Evolutionary conservation across 2,888 invertebrate genomes (phyloP).

Genomic region (Exephanes ischioxanthus): DNA sequence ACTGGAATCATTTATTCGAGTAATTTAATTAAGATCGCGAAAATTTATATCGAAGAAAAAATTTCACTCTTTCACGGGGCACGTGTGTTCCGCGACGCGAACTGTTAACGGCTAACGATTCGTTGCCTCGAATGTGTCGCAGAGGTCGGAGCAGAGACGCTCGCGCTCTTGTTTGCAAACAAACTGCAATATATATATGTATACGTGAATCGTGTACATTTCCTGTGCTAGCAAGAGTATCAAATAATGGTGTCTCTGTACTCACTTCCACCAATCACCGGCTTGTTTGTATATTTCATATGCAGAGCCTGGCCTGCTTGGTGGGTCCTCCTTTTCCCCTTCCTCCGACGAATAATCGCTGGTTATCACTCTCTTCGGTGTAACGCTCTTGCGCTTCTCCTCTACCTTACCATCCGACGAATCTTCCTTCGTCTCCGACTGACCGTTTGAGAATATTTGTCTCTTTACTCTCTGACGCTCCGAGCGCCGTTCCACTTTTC

Average conservation of each 20-base stretch:
- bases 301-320: conserved; percentile 87
- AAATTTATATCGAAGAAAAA: neutral
- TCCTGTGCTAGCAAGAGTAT: neutral
- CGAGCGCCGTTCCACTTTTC: conserved; percentile 79
- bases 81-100: neutral
- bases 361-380: conserved; percentile 75
- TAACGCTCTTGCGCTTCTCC: conserved; percentile 84
- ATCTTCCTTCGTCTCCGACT: conserved; percentile 78
- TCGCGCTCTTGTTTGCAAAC: conserved; percentile 32
- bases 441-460: conserved; percentile 79
- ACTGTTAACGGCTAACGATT: neutral
- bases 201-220: neutral
- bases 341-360: conserved; percentile 90
- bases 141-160: neutral
- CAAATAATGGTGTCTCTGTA: conserved; percentile 73
- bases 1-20: conserved; percentile 85
- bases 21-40: too few species aligned
- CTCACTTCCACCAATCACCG: conserved; percentile 95
- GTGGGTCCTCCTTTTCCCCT: conserved; percentile 85
- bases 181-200: neutral
- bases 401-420: conserved; percentile 72
- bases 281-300: conserved; percentile 91
- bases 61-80: neutral
- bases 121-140: neutral
- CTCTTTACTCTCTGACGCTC: conserved; percentile 80